Evolutionary conservation across 2,113 vertebrate genomes (phyloP).

Genomic region (Gadus macrocephalus): DNA sequence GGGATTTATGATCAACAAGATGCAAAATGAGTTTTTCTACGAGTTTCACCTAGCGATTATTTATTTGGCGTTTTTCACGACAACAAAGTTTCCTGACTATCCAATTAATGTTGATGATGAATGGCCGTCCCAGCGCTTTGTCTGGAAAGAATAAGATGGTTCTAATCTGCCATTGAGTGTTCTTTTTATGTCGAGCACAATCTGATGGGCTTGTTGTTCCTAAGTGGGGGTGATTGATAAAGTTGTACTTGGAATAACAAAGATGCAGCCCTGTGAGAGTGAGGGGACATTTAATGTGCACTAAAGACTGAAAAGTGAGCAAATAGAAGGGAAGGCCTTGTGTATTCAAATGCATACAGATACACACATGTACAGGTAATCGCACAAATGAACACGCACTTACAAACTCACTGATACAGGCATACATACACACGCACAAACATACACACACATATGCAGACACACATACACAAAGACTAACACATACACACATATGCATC

Average conservation of each 20-base stretch:
- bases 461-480: background rate
- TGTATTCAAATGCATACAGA: background rate
- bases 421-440: background rate
- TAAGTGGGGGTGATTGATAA: constrained; percentile 16
- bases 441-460: background rate
- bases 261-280: background rate
- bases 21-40: constrained; percentile 54
- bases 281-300: background rate
- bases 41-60: constrained; percentile 69
- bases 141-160: constrained; percentile 17
- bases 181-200: constrained; percentile 33
- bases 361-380: background rate
- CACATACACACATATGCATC: background rate
- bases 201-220: constrained; percentile 25
- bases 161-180: constrained; percentile 42
- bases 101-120: constrained; percentile 69
- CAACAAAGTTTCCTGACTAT: constrained; percentile 66
- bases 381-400: background rate
- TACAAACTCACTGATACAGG: background rate
- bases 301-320: background rate
- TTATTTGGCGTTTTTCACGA: constrained; percentile 68
- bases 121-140: constrained; percentile 49
- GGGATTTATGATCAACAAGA: constrained; percentile 62
- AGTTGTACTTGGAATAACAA: background rate
- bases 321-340: background rate